Conservation (phyloP, 2,888 invertebrate genomes). For the Philhelius pedissequus region DNA sequence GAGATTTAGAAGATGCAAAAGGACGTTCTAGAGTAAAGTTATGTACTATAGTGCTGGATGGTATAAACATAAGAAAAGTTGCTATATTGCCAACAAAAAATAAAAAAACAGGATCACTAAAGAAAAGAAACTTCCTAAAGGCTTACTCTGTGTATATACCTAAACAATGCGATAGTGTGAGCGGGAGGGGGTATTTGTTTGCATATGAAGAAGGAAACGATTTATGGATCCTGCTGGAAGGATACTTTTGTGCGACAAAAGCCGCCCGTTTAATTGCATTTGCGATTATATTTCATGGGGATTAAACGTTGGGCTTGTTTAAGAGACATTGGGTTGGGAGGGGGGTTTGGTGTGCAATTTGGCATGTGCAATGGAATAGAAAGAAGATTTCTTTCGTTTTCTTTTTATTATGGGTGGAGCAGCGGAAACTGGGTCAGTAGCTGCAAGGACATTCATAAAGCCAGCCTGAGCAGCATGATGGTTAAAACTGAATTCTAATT, state of each 20-base stretch:
- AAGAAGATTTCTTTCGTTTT: background rate
- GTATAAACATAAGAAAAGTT: conserved; percentile 16
- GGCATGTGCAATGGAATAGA: conserved; percentile 56
- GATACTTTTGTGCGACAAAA: conserved; percentile 63
- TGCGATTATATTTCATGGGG: conserved; percentile 66
- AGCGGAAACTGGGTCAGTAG: conserved; percentile 55
- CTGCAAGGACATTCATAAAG: conserved; percentile 65
- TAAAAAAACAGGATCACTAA: background rate
- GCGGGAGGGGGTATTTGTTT: background rate
- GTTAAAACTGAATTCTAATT: conserved; percentile 60
- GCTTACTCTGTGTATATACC: conserved; percentile 11
- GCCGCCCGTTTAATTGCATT: conserved; percentile 66
- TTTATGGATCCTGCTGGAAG: conserved; percentile 49
- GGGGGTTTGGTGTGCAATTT: background rate
- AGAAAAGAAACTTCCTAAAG: conserved; percentile 46
- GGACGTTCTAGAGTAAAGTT: conserved; percentile 36
- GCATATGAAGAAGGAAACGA: conserved; percentile 26
- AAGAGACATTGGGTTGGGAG: background rate
- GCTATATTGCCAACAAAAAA: background rate
- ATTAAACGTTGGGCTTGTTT: conserved; percentile 43
- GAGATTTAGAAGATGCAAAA: conserved; percentile 62
- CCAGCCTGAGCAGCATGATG: conserved; percentile 12
- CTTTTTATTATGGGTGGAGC: background rate
- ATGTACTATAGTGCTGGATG: background rate
- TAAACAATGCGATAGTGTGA: background rate